These are phyloP conservation scores for Caenorhabditis afra DNA, from an alignment of 2,888 invertebrate genomes.

Conservation along the genomic window DNA sequence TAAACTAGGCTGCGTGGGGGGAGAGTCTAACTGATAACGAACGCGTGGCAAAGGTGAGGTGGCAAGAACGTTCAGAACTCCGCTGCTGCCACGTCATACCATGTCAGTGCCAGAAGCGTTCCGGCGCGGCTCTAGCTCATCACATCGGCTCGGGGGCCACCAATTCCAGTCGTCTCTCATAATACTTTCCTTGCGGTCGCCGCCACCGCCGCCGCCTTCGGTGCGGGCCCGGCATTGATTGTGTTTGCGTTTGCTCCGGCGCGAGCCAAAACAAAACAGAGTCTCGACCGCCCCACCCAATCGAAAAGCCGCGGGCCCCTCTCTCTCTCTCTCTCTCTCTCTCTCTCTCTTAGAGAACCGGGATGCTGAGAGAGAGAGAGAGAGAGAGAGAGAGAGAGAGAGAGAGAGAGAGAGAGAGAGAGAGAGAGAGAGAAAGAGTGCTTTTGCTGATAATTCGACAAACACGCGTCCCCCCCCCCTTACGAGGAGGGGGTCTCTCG, in stretches of 20 bases:
- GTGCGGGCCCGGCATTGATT: conserved; percentile 39
- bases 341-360: not conserved
- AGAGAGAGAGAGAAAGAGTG: conserved; percentile 10
- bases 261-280: conserved; percentile 24
- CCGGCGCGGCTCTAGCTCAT: too few relatives aligned
- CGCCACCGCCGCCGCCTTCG: not conserved
- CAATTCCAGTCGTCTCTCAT: conserved; percentile 31
- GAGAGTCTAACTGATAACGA: too few relatives aligned
- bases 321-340: not conserved
- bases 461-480: conserved; percentile 39
- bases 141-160: not conserved
- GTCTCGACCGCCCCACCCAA: not conserved
- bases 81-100: too few relatives aligned
- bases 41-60: too few relatives aligned
- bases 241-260: conserved; percentile 29
- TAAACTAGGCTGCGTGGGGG: too few relatives aligned
- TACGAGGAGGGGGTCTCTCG: conserved; percentile 14
- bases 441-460: conserved; percentile 51
- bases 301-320: not conserved
- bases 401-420: conserved; percentile 17
- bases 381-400: conserved; percentile 18
- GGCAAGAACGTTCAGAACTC: too few relatives aligned
- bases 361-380: not conserved
- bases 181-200: not conserved
- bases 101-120: too few relatives aligned